Base-by-base conservation (phyloP, 2,113 vertebrate species). In the Microcebus jonahi region DNA sequence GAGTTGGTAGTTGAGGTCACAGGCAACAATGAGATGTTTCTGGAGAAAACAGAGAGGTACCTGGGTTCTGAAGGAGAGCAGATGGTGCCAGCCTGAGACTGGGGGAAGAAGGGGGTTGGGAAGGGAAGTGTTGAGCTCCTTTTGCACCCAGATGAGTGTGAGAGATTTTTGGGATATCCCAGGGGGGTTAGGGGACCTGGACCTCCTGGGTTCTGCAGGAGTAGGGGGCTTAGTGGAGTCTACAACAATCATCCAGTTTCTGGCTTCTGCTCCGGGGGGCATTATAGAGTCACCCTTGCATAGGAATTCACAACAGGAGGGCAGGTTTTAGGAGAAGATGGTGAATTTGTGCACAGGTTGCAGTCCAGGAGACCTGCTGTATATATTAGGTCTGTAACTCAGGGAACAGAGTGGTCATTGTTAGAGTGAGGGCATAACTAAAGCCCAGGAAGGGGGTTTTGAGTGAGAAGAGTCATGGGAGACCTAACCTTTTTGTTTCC, bases 401-500 rank as follows among this genome's bases (percentile, higher is more conserved):
- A 6, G 27, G 15, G 34, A 59, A 25, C 31, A 68, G 63, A 36
- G 17, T 27, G 13, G 57, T 25, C 45, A n/a, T 34, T 12, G 27
- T 25, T 71, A 0, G 50, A 29, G 39, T 8, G 2, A 2, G 14
- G 34, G 5, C 8, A 5, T 53, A 65, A 45, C 53, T 73, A 21
- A 34, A n/a, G 17, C 11, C n/a, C 34, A 23, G 23, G 27, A 55
- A 53, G 63, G 71, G 20, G 14, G 36, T 6, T 68, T 42, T 36
- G 39, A 31, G 53, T 73, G 63, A 17, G 20, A 71, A 71, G 67
- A 77, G 73, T 53, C 36, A 50, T 34, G 57, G 76, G 67, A 76
- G 29, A 85, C 14, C 9, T 68, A 31, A 61, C 39, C 31, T 92
- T 88, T 45, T n/a, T 53, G 68, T 85, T 70, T 81, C 73, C 83